Conservation (phyloP, 2,113 vertebrate genomes). For the Chaetorhynchus papuensis region DNA sequence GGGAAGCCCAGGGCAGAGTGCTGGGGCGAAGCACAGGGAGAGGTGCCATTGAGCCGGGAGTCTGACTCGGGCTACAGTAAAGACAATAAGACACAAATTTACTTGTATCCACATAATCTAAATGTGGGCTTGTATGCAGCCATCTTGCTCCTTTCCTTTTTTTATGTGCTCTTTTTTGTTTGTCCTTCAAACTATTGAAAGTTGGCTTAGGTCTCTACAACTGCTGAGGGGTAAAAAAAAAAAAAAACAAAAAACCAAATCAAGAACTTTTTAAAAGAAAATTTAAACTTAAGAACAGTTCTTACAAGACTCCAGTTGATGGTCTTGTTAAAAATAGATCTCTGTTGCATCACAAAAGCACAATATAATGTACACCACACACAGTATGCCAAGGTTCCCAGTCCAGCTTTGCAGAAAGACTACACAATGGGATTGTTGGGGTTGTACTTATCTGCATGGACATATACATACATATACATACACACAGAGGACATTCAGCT, state of each 20-base stretch:
- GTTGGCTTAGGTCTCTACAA: neutral
- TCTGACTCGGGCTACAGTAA: constrained; percentile 84
- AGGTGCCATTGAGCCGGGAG: constrained; percentile 82
- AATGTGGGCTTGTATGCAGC: neutral
- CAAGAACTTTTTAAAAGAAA: neutral
- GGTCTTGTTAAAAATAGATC: neutral
- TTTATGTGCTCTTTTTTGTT: neutral
- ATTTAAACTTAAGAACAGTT: neutral
- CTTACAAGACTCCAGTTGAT: neutral
- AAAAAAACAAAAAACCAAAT: neutral
- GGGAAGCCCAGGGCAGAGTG: constrained; percentile 66
- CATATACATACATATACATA: neutral
- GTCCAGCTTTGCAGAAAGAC: neutral
- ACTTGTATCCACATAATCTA: neutral
- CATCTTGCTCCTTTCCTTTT: neutral
- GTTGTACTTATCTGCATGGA: neutral
- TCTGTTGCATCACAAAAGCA: neutral
- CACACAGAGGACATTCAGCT: neutral
- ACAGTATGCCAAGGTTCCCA: neutral
- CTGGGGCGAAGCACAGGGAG: constrained; percentile 75
- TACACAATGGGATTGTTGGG: neutral
- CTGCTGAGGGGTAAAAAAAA: rapidly evolving
- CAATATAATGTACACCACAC: neutral
- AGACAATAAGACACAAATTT: neutral
- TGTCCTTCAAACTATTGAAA: neutral